phyloP scores from a whole-genome alignment of 1,140 invertebrate species.

The Lasioglossum baleicum region DNA sequence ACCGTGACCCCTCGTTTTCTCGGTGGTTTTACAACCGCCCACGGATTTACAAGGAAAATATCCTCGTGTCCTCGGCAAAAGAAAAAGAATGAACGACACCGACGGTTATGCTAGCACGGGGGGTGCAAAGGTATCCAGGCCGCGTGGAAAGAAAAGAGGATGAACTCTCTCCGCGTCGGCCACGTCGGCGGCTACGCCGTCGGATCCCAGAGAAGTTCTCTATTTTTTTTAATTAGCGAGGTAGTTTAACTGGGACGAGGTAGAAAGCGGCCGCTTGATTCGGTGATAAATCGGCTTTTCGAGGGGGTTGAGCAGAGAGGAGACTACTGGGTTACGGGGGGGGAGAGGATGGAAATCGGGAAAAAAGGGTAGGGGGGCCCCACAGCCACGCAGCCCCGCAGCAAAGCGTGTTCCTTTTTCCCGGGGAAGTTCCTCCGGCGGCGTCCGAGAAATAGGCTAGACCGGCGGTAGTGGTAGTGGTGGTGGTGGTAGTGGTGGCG shows the following conservation, averaged over 20 bases:
- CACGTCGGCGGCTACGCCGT: too few relatives aligned
- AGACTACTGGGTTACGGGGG: background rate
- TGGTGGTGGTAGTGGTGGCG: too few relatives aligned
- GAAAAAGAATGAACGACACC: background rate
- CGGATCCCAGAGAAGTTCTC: background rate
- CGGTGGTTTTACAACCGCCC: too few relatives aligned
- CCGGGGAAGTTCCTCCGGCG: background rate
- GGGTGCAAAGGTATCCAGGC: slow-evolving; percentile 11
- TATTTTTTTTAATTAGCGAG: slow-evolving; percentile 34
- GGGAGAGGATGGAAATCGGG: background rate
- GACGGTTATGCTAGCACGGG: too few relatives aligned
- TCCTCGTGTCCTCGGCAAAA: background rate
- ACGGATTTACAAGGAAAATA: slow-evolving; percentile 20
- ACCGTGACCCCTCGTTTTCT: background rate
- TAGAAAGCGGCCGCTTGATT: slow-evolving; percentile 7
- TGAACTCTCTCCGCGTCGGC: background rate
- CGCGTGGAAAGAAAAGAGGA: background rate
- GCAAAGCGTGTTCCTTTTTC: too few relatives aligned
- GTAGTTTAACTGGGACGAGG: slow-evolving; percentile 35
- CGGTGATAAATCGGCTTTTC: slow-evolving; percentile 37
- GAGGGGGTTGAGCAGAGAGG: background rate
- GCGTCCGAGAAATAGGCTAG: slow-evolving; percentile 20
- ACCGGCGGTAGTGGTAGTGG: background rate
- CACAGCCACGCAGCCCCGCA: background rate
- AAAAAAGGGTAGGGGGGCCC: background rate